These are phyloP conservation scores for Pituophis catenifer DNA, from an alignment of 2,113 vertebrate species.

Conservation along the genomic window DNA sequence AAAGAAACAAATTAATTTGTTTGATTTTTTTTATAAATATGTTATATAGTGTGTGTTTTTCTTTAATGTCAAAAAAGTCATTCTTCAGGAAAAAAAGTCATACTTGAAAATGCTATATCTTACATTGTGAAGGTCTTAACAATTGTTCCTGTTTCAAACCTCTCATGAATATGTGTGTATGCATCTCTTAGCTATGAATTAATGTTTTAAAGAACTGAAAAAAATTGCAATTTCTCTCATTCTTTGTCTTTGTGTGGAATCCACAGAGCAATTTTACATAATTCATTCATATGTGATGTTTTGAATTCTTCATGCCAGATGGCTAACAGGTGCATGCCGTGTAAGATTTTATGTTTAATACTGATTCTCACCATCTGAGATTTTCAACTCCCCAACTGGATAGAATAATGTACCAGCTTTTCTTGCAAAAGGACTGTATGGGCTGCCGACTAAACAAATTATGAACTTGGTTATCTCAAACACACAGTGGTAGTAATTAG, in stretches of 20 bases:
- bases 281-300: constrained; percentile 20
- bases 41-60: not conserved
- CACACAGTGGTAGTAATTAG: constrained; percentile 34
- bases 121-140: not conserved
- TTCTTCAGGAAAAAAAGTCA: not conserved
- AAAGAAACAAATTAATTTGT: not conserved
- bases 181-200: not conserved
- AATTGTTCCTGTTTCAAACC: not conserved
- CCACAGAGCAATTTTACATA: not conserved
- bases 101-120: not conserved
- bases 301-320: constrained; percentile 26
- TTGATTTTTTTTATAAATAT: not conserved
- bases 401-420: not conserved
- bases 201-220: not conserved
- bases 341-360: constrained; percentile 26
- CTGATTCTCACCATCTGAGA: accelerated
- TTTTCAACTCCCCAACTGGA: constrained; percentile 18
- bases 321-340: not conserved
- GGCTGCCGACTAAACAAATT: constrained; percentile 37
- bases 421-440: not conserved
- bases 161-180: not conserved
- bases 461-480: constrained; percentile 43
- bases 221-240: not conserved
- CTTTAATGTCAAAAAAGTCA: not conserved
- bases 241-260: not conserved